These are phyloP conservation scores for Marisa cornuarietis DNA, from an alignment of 1,140 invertebrate genomes.

Conservation along the genomic window DNA sequence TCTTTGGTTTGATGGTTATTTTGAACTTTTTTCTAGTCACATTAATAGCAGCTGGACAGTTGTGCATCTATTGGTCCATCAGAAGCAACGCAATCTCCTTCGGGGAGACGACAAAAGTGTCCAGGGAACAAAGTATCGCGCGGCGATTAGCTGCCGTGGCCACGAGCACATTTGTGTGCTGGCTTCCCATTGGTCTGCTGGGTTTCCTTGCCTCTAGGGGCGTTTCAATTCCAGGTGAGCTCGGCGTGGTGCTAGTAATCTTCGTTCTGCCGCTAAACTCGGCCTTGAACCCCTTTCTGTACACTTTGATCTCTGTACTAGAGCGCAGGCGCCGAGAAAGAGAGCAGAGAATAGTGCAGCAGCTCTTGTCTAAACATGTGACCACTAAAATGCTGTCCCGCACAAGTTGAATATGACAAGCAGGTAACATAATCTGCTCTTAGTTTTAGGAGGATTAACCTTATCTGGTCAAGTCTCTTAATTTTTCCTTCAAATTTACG, in stretches of 20 bases:
- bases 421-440: no score
- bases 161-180: slow-evolving; percentile 28
- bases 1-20: slow-evolving; percentile 33
- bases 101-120: slow-evolving; percentile 1
- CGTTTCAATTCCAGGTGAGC: slow-evolving; percentile 31
- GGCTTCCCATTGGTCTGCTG: slow-evolving; percentile 25
- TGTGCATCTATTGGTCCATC: slow-evolving; percentile 30
- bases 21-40: slow-evolving; percentile 37
- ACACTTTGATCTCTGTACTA: slow-evolving; percentile 30
- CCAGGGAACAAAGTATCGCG: slow-evolving; percentile 28
- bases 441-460: no score
- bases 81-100: neutral
- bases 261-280: slow-evolving; percentile 43
- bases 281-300: slow-evolving; percentile 44
- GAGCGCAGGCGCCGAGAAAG: neutral
- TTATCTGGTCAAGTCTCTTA: no score
- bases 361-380: neutral
- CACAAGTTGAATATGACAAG: no score
- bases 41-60: slow-evolving; percentile 32
- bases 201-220: slow-evolving; percentile 34
- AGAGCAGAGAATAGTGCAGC: neutral
- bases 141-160: slow-evolving; percentile 28
- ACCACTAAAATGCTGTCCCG: no score
- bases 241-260: slow-evolving; percentile 36
- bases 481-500: no score